Evolutionary conservation across 92 coral and sea anemone genomes (phyloP).

Genomic region (Heliopora coerulea): DNA sequence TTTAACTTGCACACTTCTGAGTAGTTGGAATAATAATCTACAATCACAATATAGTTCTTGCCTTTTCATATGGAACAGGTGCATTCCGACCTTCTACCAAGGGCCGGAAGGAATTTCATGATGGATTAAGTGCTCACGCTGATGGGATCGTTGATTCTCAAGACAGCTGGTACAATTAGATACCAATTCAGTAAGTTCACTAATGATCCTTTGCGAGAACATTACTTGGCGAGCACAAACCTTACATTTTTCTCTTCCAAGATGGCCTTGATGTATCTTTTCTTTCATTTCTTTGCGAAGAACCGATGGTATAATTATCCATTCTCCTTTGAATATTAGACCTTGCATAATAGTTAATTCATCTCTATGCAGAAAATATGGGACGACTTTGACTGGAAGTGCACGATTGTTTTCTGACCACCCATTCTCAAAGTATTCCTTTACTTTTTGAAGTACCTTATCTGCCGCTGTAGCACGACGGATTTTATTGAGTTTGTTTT

Average conservation of each 20-base stretch:
- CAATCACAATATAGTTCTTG: slow-evolving; percentile 15
- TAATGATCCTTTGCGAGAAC: slow-evolving; percentile 55
- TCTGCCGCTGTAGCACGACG: no score
- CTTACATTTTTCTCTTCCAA: slow-evolving; percentile 56
- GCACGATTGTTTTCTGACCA: slow-evolving; percentile 45
- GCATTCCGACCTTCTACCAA: slow-evolving; percentile 45
- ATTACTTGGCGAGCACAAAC: slow-evolving; percentile 44
- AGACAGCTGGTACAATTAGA: slow-evolving; percentile 52
- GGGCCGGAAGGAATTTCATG: slow-evolving; percentile 48
- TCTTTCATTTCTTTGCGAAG: slow-evolving; percentile 50
- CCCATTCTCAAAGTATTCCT: no score
- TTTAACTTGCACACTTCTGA: slow-evolving; percentile 27
- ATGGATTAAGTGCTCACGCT: no score
- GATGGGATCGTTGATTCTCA: slow-evolving; percentile 28
- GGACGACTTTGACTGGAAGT: slow-evolving; percentile 24
- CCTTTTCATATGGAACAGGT: slow-evolving; percentile 43
- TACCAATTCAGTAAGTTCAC: slow-evolving; percentile 47
- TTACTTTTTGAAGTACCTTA: no score
- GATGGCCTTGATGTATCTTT: slow-evolving; percentile 56
- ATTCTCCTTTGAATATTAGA: slow-evolving; percentile 41
- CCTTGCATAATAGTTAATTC: slow-evolving; percentile 46
- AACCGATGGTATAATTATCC: slow-evolving; percentile 48
- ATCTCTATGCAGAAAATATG: slow-evolving; percentile 27
- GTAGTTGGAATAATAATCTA: slow-evolving; percentile 34
- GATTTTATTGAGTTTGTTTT: neutral